A percentile compares a stretch with the other conserved stretches of the same genome.
Conservation (phyloP, 1,140 invertebrate genomes). For the Mesaphorura yosii region DNA sequence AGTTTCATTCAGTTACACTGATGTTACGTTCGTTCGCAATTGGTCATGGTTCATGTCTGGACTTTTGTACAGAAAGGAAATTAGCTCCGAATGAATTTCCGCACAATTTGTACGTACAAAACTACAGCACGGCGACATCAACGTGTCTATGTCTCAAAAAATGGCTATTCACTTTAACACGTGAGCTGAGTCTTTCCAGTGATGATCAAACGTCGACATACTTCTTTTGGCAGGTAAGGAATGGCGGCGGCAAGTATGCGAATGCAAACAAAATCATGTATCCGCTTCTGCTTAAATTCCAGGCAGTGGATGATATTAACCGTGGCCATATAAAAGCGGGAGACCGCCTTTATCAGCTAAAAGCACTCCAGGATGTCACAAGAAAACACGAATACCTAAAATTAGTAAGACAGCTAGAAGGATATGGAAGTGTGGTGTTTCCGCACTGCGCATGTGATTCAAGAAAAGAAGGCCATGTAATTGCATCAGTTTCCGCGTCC, state of each 20-base stretch:
- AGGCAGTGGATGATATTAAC: constrained; percentile 88
- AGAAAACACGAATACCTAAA: constrained; percentile 69
- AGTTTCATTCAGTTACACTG: constrained; percentile 33
- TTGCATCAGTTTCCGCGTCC: constrained; percentile 59
- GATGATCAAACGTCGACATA: constrained; percentile 53
- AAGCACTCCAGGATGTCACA: constrained; percentile 80
- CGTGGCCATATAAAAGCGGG: constrained; percentile 78
- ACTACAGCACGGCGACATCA: constrained; percentile 95
- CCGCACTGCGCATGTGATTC: constrained; percentile 92
- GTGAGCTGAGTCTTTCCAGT: constrained; percentile 57
- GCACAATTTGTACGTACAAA: constrained; percentile 96
- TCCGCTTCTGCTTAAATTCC: constrained; percentile 24
- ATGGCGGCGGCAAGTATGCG: background rate
- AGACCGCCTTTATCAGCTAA: constrained; percentile 83
- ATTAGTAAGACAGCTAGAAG: constrained; percentile 68
- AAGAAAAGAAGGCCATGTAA: constrained; percentile 79
- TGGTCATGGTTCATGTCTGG: constrained; percentile 6
- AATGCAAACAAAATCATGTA: background rate
- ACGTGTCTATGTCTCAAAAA: constrained; percentile 87
- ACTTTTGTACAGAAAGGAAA: constrained; percentile 64
- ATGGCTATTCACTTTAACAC: constrained; percentile 78
- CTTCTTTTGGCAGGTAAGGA: constrained; percentile 57
- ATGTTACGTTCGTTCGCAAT: too few relatives aligned
- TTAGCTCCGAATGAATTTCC: constrained; percentile 86
- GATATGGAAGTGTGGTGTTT: constrained; percentile 84